These are phyloP conservation scores for Trichacis sp. DNA, from an alignment of 2,888 invertebrate species.

Conservation along the genomic window DNA sequence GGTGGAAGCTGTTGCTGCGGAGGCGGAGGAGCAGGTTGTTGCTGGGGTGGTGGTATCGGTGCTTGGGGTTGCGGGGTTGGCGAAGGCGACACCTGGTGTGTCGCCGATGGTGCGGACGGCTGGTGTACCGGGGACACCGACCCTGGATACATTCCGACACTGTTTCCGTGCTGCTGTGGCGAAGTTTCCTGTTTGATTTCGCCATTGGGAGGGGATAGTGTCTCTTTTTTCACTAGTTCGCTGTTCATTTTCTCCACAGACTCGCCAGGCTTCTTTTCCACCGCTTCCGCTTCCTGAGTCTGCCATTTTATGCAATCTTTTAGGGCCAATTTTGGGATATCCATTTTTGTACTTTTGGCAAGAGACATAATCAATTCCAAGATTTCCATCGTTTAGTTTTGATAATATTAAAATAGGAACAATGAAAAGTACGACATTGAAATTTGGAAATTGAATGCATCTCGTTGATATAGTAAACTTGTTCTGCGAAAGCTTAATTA, in stretches of 20 bases:
- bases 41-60: constrained; percentile 49
- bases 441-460: too few relatives aligned
- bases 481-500: not conserved
- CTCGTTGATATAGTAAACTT: too few relatives aligned
- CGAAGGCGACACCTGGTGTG: constrained; percentile 5
- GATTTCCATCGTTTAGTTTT: too few relatives aligned
- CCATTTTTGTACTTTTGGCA: not conserved
- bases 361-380: constrained; percentile 9
- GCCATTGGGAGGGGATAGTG: constrained; percentile 59
- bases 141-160: constrained; percentile 54
- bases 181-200: constrained; percentile 54
- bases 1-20: constrained; percentile 49
- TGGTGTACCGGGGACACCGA: constrained; percentile 56
- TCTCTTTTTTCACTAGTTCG: constrained; percentile 55
- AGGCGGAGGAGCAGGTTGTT: constrained; percentile 53
- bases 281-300: constrained; percentile 58
- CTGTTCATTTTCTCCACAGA: constrained; percentile 54
- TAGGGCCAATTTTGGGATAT: constrained; percentile 1
- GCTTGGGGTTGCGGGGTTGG: constrained; percentile 1
- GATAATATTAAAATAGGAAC: too few relatives aligned
- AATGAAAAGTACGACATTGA: too few relatives aligned
- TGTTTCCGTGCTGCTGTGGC: constrained; percentile 46
- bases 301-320: constrained; percentile 34
- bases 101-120: constrained; percentile 56
- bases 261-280: constrained; percentile 57